These are phyloP conservation scores for Sinocyclocheilus anophthalmus DNA, from an alignment of 2,113 vertebrate species.

Conservation along the genomic window DNA sequence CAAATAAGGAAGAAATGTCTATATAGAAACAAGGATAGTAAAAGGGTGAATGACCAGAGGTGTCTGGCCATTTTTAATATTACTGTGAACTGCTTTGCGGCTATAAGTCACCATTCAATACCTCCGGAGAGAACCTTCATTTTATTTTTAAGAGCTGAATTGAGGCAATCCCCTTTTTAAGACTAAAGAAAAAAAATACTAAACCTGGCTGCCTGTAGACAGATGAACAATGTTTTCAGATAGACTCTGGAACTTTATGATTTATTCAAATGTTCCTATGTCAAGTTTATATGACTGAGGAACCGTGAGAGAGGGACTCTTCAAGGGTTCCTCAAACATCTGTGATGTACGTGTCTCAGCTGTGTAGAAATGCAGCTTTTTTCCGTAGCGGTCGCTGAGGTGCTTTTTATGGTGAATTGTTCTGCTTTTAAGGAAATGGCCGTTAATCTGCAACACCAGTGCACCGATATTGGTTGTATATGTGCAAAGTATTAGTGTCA, in stretches of 20 bases:
- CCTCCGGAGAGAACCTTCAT: conserved; percentile 10
- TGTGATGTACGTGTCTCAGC: conserved; percentile 28
- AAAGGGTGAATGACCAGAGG: conserved; percentile 33
- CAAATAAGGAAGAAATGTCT: background rate
- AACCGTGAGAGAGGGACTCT: background rate
- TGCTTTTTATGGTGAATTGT: conserved; percentile 5
- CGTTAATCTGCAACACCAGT: conserved; percentile 1
- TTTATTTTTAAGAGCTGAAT: conserved; percentile 19
- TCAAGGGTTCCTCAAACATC: conserved; percentile 16
- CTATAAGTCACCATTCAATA: background rate
- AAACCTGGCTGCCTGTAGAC: background rate
- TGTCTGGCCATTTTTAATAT: conserved; percentile 42
- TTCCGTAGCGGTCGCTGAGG: conserved; percentile 26
- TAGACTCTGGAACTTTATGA: conserved; percentile 20
- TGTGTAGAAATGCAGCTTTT: conserved; percentile 17
- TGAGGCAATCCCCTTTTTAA: conserved; percentile 3
- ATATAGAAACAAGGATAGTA: conserved; percentile 6
- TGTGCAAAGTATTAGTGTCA: background rate
- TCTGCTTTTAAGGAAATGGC: conserved; percentile 16
- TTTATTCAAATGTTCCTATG: background rate
- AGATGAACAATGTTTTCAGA: conserved; percentile 24
- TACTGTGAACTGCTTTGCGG: conserved; percentile 58
- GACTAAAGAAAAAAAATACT: background rate
- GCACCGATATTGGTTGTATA: background rate
- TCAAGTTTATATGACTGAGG: background rate